These are phyloP conservation scores for Antennarius maculatus DNA, from an alignment of 2,797 vertebrate genomes.

Conservation along the genomic window DNA sequence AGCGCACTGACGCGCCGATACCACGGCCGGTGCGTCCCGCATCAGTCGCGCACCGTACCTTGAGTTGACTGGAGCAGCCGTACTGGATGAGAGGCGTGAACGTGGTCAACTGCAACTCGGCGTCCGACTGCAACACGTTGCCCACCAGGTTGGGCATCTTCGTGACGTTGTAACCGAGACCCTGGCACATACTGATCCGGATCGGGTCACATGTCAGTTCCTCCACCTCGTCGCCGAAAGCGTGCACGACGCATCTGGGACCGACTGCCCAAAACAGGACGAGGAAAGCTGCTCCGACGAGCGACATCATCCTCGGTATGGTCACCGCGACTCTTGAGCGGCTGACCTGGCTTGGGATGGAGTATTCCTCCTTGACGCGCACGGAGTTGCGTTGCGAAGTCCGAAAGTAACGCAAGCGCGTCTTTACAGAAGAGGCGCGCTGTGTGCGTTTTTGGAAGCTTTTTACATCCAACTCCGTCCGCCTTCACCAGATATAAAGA, in stretches of 20 bases:
- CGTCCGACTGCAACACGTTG: slow-evolving; percentile 96
- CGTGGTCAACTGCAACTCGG: slow-evolving; percentile 95
- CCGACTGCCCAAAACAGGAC: slow-evolving; percentile 54
- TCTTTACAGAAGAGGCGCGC: slow-evolving; percentile 33
- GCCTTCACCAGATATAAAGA: slow-evolving; percentile 45
- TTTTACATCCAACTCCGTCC: slow-evolving; percentile 39
- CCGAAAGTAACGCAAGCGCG: slow-evolving; percentile 28
- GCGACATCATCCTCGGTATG: slow-evolving; percentile 56
- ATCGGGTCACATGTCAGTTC: slow-evolving; percentile 97
- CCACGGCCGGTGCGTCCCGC: background rate
- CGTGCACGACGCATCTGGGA: slow-evolving; percentile 62
- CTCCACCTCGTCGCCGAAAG: slow-evolving; percentile 90
- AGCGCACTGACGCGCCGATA: background rate
- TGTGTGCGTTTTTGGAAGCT: slow-evolving; percentile 31
- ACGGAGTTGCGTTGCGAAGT: slow-evolving; percentile 2
- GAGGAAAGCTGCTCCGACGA: slow-evolving; percentile 55
- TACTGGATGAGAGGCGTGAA: slow-evolving; percentile 98
- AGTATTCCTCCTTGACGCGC: slow-evolving; percentile 1
- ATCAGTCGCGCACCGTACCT: slow-evolving; percentile 79
- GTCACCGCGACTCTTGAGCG: slow-evolving; percentile 12
- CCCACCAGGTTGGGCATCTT: slow-evolving; percentile 99
- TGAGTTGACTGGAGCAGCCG: slow-evolving; percentile 97
- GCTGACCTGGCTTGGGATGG: slow-evolving; percentile 4
- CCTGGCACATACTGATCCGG: slow-evolving; percentile 98
- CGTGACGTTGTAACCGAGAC: slow-evolving; percentile 97